These are phyloP conservation scores for Stylophora pistillata DNA, from an alignment of 64 coral and sea anemone species.

Conservation along the genomic window DNA sequence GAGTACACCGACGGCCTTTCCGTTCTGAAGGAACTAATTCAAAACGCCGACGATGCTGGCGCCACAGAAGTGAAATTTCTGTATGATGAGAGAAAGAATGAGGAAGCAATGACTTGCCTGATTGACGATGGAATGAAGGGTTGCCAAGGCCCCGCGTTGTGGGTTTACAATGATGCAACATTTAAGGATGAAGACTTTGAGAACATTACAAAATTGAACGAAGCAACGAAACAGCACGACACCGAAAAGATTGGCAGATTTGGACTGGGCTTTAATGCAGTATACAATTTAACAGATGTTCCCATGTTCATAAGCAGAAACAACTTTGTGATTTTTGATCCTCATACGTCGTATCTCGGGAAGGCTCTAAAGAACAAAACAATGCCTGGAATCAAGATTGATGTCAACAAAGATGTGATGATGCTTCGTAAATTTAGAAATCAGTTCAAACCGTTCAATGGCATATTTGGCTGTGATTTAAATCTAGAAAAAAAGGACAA, in stretches of 20 bases:
- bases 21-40: constrained; percentile 77
- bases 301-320: constrained; percentile 79
- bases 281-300: constrained; percentile 92
- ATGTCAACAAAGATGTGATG: constrained; percentile 44
- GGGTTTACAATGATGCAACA: constrained; percentile 27
- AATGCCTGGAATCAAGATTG: constrained; percentile 77
- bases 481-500: constrained; percentile 33
- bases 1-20: constrained; percentile 72
- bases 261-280: constrained; percentile 94
- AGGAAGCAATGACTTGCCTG: constrained; percentile 36
- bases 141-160: constrained; percentile 21
- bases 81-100: constrained; percentile 67
- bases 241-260: constrained; percentile 88
- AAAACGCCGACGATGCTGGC: constrained; percentile 85
- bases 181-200: constrained; percentile 84
- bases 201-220: constrained; percentile 85
- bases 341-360: constrained; percentile 71
- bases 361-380: constrained; percentile 61
- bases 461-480: constrained; percentile 79
- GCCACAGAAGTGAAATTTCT: constrained; percentile 71
- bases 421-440: constrained; percentile 61
- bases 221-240: constrained; percentile 75
- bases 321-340: constrained; percentile 76
- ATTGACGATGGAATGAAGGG: constrained; percentile 28
- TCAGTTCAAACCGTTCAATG: constrained; percentile 78